Conservation (phyloP, 2,797 vertebrate species). For the Cirrhinus molitorella region DNA sequence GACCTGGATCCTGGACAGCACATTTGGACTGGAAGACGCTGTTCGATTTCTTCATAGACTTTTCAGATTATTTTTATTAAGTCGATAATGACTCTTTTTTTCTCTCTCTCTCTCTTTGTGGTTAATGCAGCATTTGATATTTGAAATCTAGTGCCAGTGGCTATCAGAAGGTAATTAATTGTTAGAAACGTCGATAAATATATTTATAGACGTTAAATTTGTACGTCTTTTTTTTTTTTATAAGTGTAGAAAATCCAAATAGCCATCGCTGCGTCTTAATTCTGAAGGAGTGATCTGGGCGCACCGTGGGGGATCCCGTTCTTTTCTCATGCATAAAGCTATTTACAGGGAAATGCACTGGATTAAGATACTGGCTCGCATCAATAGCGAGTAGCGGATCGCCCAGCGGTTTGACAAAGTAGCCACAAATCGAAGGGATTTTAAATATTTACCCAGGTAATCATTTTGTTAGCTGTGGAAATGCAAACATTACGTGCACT, state of each 20-base stretch:
- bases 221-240: neutral
- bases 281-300: conserved; percentile 28
- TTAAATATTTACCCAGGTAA: conserved; percentile 81
- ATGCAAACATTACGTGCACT: conserved; percentile 72
- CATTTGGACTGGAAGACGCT: neutral
- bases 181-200: neutral
- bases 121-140: neutral
- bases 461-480: conserved; percentile 75
- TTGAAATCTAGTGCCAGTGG: neutral
- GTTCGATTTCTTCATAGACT: neutral
- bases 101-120: no score
- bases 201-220: neutral
- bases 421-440: conserved; percentile 72
- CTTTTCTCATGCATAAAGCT: conserved; percentile 81
- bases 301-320: conserved; percentile 52
- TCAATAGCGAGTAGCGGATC: conserved; percentile 72
- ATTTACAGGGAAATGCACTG: conserved; percentile 83
- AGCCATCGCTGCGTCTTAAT: conserved; percentile 37
- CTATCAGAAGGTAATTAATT: neutral
- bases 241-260: conserved; percentile 16
- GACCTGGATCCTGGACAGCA: neutral
- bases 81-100: neutral
- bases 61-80: neutral
- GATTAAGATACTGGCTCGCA: conserved; percentile 75
- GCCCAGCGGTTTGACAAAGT: conserved; percentile 75